A percentile compares a stretch with the other conserved stretches of the same genome.
phyloP scores from a whole-genome alignment of 2,113 vertebrate species.

The Stegastes partitus region DNA sequence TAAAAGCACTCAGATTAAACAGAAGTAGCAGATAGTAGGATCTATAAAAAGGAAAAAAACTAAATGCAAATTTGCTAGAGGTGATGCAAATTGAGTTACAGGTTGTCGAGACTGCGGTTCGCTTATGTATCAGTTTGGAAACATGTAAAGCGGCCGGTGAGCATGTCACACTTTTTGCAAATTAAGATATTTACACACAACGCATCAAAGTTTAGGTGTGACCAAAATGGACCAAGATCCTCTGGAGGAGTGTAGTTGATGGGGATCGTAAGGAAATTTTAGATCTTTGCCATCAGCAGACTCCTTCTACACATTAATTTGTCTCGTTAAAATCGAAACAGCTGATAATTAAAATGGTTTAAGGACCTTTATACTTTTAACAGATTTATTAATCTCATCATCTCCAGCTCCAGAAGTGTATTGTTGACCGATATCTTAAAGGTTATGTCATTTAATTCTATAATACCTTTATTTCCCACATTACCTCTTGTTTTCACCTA shows the following conservation, averaged over 20 bases:
- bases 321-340: background rate
- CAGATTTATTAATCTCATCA: background rate
- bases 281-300: background rate
- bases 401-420: background rate
- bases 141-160: background rate
- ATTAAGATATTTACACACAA: background rate
- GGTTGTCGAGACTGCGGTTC: background rate
- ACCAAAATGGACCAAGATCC: background rate
- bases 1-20: background rate
- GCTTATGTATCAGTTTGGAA: background rate
- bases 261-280: background rate
- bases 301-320: constrained; percentile 24
- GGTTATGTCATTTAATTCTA: background rate
- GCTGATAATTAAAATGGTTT: background rate
- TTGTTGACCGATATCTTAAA: background rate
- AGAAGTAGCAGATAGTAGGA: background rate
- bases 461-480: background rate
- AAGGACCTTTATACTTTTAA: background rate
- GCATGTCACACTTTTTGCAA: background rate
- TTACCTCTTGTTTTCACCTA: no score
- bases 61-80: constrained; percentile 16
- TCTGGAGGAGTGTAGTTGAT: background rate
- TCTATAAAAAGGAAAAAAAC: background rate
- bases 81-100: background rate
- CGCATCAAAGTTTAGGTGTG: background rate